Evolutionary conservation across 2,113 vertebrate species (phyloP), one percentile per base, ranked within the genome.

Genomic region (Otocyon megalotis): DNA sequence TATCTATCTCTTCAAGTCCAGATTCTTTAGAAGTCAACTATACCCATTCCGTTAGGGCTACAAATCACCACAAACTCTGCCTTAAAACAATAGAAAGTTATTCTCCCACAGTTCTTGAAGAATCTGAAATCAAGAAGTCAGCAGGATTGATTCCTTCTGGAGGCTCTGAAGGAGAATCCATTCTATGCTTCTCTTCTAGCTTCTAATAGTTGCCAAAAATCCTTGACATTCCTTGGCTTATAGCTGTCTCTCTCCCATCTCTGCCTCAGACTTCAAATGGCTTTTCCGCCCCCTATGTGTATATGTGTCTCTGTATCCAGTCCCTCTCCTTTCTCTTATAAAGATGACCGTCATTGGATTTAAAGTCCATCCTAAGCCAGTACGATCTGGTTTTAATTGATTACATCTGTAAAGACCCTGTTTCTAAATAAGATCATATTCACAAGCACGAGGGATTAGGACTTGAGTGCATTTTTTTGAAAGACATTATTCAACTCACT

Each of bases 361-460:
- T 43, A 95, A 48, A 80, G 10, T 5, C 26, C 48, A 84, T 48
- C 7, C 32, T 74, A 83, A 72, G 77, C 77, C 5, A 71, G n/a
- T 71, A 50, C 84, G 37, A 72, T 62, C 35, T 81, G n/a, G 54
- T 60, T 20, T 90, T 82, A 86, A 63, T 87, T 67, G 37, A 82
- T 35, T 43, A 35, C 13, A 81, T 62, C 69, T 88, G 9, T 58
- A 56, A 88, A 82, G 54, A 60, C 2, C 19, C 26, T 91, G 26
- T 94, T 96, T 91, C 82, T 1, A 9, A 88, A 72, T 87, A 84
- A 86, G 69, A 53, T 88, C 28, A 82, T 30, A 71, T 80, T 80
- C 43, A n/a, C 8, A 65, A 56, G 19, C 50, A 81, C 17, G 17
- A 77, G 28, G 26, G 50, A 62, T 43, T 86, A 76, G 54, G 56